Percentiles rank a stretch among this genome's conserved stretches.
Conservation (phyloP, 2,888 invertebrate species). For the Apotomis betuletana region DNA sequence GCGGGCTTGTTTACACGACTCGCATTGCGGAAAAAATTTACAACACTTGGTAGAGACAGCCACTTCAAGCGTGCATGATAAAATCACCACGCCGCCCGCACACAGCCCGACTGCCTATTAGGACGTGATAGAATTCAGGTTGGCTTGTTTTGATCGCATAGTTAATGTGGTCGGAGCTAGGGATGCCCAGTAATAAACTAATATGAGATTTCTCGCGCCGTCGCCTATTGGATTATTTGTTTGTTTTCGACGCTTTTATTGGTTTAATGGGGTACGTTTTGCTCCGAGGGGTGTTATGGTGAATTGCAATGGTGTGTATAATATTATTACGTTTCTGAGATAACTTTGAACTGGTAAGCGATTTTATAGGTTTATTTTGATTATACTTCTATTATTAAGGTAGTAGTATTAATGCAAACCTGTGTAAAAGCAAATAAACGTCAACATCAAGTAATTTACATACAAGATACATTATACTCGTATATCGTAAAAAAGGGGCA, state of each 20-base stretch:
- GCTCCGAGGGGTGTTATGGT: background rate
- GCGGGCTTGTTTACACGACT: conserved; percentile 44
- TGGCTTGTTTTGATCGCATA: conserved; percentile 44
- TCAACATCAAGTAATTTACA: no score
- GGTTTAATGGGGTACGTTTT: conserved; percentile 26
- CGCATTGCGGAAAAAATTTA: conserved; percentile 62
- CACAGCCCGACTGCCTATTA: conserved; percentile 47
- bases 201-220: conserved; percentile 61
- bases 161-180: conserved; percentile 46
- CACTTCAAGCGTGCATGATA: conserved; percentile 62
- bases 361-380: no score
- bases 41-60: conserved; percentile 61
- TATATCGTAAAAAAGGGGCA: background rate
- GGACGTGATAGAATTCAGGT: conserved; percentile 49
- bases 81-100: conserved; percentile 53
- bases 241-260: conserved; percentile 50
- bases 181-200: conserved; percentile 63
- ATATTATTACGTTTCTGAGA: background rate
- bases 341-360: background rate
- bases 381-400: no score
- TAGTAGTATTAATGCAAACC: no score
- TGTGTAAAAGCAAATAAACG: no score
- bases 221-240: conserved; percentile 57
- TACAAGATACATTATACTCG: no score
- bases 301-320: background rate